Base-by-base conservation (phyloP, 2,113 vertebrate species). In the Xiphophorus couchianus region DNA sequence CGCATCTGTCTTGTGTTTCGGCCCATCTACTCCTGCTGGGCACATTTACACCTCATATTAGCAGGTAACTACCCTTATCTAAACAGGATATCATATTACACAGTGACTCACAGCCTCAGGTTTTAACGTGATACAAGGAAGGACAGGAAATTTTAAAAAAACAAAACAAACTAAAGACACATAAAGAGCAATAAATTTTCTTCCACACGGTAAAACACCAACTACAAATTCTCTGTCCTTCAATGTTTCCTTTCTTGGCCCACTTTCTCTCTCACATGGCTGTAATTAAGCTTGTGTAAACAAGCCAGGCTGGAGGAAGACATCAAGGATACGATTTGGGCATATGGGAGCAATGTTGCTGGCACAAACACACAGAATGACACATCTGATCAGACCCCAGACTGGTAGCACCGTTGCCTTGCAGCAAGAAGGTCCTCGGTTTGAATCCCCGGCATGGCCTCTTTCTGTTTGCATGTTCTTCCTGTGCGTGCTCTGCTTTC, bases 261-360 rank as follows among this genome's bases (percentile, higher is more conserved):
- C 58, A 15, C 44, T 85, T 84, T 84, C 80, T 66, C 72, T 80
- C 75, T 79, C 83, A 89, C 69, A 78, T 88, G 84, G 89, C 84
- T 87, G 74, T 84, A 88, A 93, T 89, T 88, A 90, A n/a, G 39
- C 74, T 82, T 54, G 22, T 87, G 76, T 90, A 91, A 91, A 91
- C 80, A 91, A 84, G 82, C 44, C 13, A 86, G 84, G 76, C 80
- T 82, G 70, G 72, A 79, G 73, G 87, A 78, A 85, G 78, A 86
- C 76, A 89, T 85, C 63, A 84, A 77, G 77, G 82, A 90, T 90
- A 88, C 68, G 77, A 85, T 51, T 80, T 71, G 76, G 76, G 73
- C 81, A 73, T 66, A 74, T 69, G 74, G 86, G 82, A 85, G 73
- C 54, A 61, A 71, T 62, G 78, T 17, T 76, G 73, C 69, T 90